Evolutionary conservation across 1,140 invertebrate species (phyloP), one percentile per base, ranked within the genome.

Genomic region (Drosophila carrolli): DNA sequence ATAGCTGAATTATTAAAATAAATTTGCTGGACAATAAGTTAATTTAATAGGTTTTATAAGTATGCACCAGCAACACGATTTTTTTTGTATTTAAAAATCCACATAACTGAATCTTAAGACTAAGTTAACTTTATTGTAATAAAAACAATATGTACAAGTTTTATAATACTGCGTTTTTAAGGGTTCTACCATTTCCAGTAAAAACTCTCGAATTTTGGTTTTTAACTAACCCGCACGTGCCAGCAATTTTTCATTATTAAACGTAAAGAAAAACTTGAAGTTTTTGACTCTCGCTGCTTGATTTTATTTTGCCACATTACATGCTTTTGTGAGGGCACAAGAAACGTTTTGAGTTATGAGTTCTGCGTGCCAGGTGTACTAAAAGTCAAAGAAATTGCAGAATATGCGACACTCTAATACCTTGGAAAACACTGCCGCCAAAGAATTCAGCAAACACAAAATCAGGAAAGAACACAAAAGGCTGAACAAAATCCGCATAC

Each of bases 331-430:
- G 67, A 40, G 51, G 37, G 48, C 47, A 48, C 56, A 59, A 67
- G 71, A 53, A 88, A 59, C 51, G 48, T 61, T 80, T 71, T 89
- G 84, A 91, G 77, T 91, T 91, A 91, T 91, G 89, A 58, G 76
- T 60, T 37, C 41, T 86, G 72, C 76, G 75, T 89, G 88, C 76
- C 84, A 88, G 83, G 83, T 88, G 73, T 88, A 78, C 80, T 62
- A 89, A 83, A 27, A 79, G n/a, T 35, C 11, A 11, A 16, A 11
- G n/a, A 2, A 32, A 6, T 37, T 9, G 4, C 1, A 14, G 14
- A 38, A 37, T 13, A 74, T 44, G 27, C 60, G 71, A 47, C 51
- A 11, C 1, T 10, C 1, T 9, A 41, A 29, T 37, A 75, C 60
- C 50, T 59, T 65, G 11, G 6, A n/a, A 32, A 2, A 16, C 16